These are phyloP conservation scores for Drosophila burlai DNA, from an alignment of 1,140 invertebrate species.

Conservation along the genomic window DNA sequence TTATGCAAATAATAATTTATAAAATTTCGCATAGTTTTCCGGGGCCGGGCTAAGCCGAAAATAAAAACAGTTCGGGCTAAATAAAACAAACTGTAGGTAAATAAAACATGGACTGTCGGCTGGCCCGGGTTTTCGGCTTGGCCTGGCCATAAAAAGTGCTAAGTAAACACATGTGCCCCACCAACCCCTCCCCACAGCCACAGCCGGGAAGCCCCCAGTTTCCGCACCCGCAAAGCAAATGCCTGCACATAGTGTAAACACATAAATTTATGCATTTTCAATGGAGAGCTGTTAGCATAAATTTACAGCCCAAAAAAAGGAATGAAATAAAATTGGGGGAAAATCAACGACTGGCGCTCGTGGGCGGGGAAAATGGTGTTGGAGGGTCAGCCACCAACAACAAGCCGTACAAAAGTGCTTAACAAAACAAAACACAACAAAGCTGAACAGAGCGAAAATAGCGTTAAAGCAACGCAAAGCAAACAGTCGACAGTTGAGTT, in stretches of 20 bases:
- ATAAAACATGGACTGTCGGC: conserved; percentile 63
- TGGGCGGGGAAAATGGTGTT: conserved; percentile 11
- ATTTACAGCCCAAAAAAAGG: conserved; percentile 72
- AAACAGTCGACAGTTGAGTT: conserved; percentile 75
- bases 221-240: conserved; percentile 62
- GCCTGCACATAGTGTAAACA: conserved; percentile 83
- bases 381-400: conserved; percentile 41
- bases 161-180: conserved; percentile 79
- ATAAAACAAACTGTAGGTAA: conserved; percentile 69
- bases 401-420: conserved; percentile 65
- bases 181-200: background rate
- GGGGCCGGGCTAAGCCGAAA: conserved; percentile 32
- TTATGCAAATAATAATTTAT: conserved; percentile 79
- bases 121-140: conserved; percentile 26
- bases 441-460: conserved; percentile 65
- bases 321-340: conserved; percentile 20
- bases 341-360: conserved; percentile 33
- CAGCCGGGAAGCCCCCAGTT: background rate
- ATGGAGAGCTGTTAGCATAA: conserved; percentile 84
- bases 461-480: conserved; percentile 81
- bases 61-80: conserved; percentile 44
- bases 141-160: conserved; percentile 78
- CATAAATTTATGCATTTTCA: conserved; percentile 84
- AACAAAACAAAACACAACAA: conserved; percentile 58
- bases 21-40: conserved; percentile 74